Conservation (phyloP, 1,140 invertebrate species). For the silkworm (Bombyx mori) region ASM3026992v2 NC_085110.1:12044501-12045000, state of each 20-base stretch:
- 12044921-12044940: slow-evolving; percentile 7
- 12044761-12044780: too few species aligned
- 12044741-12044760: too few species aligned
- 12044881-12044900: neutral
- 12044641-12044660: neutral
- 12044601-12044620: neutral
- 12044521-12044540: neutral
- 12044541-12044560: slow-evolving; percentile 13
- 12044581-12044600: slow-evolving; percentile 1
- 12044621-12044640: slow-evolving; percentile 1
- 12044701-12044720: too few species aligned
- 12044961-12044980: slow-evolving; percentile 9
- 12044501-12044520: too few species aligned
- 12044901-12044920: slow-evolving; percentile 12
- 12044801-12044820: too few species aligned
- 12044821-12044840: too few species aligned
- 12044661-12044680: neutral
- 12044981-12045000: neutral
- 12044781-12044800: too few species aligned
- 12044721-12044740: too few species aligned
- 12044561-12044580: slow-evolving; percentile 9
- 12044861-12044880: too few species aligned
- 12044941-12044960: slow-evolving; percentile 5
- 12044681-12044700: too few species aligned
- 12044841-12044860: too few species aligned